These are phyloP conservation scores for Thermophis baileyi DNA, from an alignment of 2,113 vertebrate species.

Conservation along the genomic window DNA sequence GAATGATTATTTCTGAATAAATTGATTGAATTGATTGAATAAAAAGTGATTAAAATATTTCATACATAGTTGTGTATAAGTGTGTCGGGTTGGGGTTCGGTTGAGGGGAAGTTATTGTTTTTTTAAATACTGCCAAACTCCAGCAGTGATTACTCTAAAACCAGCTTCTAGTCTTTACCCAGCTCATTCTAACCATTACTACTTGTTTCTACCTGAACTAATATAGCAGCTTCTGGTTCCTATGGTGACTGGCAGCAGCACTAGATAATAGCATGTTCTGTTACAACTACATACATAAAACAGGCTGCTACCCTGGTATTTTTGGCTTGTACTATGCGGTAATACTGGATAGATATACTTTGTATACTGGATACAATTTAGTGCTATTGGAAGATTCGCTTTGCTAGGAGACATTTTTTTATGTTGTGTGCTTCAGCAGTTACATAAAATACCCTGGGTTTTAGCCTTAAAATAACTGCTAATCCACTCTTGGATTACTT, in stretches of 20 bases:
- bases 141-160: neutral
- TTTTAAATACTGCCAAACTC: neutral
- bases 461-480: neutral
- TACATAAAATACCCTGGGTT: neutral
- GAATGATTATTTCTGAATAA: neutral
- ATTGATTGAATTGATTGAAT: neutral
- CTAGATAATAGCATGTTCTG: constrained; percentile 21
- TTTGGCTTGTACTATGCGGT: neutral
- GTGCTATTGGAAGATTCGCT: constrained; percentile 3
- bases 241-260: constrained; percentile 10
- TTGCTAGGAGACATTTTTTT: neutral
- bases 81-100: neutral
- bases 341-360: neutral
- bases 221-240: constrained; percentile 14
- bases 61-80: too few relatives aligned
- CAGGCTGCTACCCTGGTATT: constrained; percentile 19
- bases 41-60: neutral
- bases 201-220: constrained; percentile 5
- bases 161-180: neutral
- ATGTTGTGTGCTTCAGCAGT: neutral
- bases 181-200: neutral
- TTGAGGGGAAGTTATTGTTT: neutral
- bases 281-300: neutral
- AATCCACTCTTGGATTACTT: neutral
- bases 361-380: neutral